These are phyloP conservation scores for Platorchestia sp. DNA, from an alignment of 1,140 invertebrate genomes.

Conservation along the genomic window DNA sequence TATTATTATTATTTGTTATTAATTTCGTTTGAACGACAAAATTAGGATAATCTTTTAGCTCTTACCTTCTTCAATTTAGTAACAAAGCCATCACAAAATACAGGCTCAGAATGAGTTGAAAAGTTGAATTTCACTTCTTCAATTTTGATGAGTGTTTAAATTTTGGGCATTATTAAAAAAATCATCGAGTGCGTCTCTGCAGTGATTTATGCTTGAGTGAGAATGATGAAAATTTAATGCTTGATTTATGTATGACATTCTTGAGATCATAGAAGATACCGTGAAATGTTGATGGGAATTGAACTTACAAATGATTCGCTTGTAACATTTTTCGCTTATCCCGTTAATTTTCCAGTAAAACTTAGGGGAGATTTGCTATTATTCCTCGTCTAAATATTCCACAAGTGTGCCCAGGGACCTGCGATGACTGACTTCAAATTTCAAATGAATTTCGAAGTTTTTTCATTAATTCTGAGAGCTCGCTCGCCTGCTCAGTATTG, in stretches of 20 bases:
- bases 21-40: too few species aligned
- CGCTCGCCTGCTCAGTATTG: not conserved
- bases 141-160: not conserved
- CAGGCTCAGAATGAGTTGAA: not conserved
- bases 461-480: not conserved
- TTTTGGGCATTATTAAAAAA: not conserved
- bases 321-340: not conserved
- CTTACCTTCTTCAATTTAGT: not conserved
- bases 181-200: not conserved
- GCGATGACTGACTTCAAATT: not conserved
- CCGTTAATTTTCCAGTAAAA: not conserved
- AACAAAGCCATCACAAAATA: not conserved
- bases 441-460: not conserved
- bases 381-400: too few species aligned
- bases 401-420: not conserved
- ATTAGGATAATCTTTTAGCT: not conserved
- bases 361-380: not conserved
- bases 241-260: not conserved
- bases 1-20: too few species aligned
- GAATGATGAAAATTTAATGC: not conserved
- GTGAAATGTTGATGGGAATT: not conserved
- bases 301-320: not conserved
- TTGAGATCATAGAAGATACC: not conserved
- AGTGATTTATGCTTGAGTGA: not conserved
- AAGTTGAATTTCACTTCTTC: not conserved